phyloP scores from a whole-genome alignment of 2,888 invertebrate genomes.

The Terebella lapidaria region DNA sequence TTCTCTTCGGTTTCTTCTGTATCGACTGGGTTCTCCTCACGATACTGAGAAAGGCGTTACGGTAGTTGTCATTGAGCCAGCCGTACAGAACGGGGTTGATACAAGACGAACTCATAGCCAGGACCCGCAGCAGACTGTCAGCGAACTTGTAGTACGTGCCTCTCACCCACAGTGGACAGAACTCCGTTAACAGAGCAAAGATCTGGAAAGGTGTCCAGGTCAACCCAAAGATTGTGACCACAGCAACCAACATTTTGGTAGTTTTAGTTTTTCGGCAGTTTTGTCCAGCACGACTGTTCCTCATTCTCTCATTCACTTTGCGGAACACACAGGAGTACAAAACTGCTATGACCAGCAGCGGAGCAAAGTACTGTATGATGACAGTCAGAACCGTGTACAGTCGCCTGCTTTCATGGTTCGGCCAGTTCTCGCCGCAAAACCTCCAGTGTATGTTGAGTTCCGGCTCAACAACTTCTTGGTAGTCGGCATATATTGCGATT shows the following conservation, averaged over 20 bases:
- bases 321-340: constrained; percentile 40
- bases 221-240: constrained; percentile 44
- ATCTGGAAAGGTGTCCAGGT: constrained; percentile 49
- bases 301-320: constrained; percentile 36
- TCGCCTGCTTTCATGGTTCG: constrained; percentile 26
- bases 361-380: constrained; percentile 42
- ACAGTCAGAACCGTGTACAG: constrained; percentile 39
- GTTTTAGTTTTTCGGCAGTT: constrained; percentile 30
- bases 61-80: constrained; percentile 50
- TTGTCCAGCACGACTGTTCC: constrained; percentile 24
- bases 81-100: constrained; percentile 51
- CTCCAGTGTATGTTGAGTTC: constrained; percentile 29
- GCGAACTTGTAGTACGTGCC: constrained; percentile 37
- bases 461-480: constrained; percentile 28
- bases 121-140: constrained; percentile 42
- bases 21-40: no score
- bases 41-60: constrained; percentile 22
- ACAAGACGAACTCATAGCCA: constrained; percentile 50
- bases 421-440: constrained; percentile 42
- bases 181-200: constrained; percentile 39
- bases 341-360: constrained; percentile 37
- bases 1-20: no score
- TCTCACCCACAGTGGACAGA: constrained; percentile 20
- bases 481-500: constrained; percentile 61
- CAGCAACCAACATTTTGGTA: constrained; percentile 45